phyloP scores from a whole-genome alignment of 2,113 vertebrate species.

The Edolisoma coerulescens region DNA sequence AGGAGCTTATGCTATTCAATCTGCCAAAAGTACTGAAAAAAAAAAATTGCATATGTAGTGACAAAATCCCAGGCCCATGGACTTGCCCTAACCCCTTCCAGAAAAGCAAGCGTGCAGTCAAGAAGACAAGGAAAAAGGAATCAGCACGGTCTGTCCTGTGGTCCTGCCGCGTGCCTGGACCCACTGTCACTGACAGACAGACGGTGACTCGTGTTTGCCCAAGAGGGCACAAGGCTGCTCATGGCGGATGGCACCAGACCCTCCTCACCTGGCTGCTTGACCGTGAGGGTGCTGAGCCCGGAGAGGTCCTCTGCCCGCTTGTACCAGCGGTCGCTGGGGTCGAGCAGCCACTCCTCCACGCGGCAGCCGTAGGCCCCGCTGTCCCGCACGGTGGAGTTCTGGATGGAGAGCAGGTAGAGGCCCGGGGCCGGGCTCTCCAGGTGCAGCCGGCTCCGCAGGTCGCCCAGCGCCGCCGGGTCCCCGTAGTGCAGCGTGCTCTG shows the following conservation, averaged over 20 bases:
- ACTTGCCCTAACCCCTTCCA: neutral
- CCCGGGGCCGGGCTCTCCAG: constrained; percentile 80
- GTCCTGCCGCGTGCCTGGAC: neutral
- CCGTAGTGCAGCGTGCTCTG: constrained; percentile 70
- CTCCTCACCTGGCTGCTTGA: constrained; percentile 84
- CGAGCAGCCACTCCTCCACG: constrained; percentile 88
- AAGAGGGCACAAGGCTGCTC: neutral
- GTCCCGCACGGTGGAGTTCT: constrained; percentile 81
- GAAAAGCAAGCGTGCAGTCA: neutral
- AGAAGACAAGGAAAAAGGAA: neutral
- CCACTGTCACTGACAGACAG: rapidly evolving
- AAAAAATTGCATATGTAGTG: neutral
- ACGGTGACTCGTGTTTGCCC: rapidly evolving
- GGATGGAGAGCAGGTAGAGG: constrained; percentile 84
- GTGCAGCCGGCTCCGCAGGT: constrained; percentile 80
- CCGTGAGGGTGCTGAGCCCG: constrained; percentile 75
- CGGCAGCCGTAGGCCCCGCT: constrained; percentile 79
- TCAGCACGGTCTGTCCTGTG: rapidly evolving
- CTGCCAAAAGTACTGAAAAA: neutral
- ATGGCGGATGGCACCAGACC: neutral
- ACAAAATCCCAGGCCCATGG: neutral
- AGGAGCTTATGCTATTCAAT: neutral
- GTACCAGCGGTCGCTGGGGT: constrained; percentile 87
- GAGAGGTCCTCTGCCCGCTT: constrained; percentile 85
- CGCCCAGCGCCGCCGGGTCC: constrained; percentile 73